Base-by-base conservation (phyloP, 2,113 vertebrate species). In the Danionella cerebrum region DNA sequence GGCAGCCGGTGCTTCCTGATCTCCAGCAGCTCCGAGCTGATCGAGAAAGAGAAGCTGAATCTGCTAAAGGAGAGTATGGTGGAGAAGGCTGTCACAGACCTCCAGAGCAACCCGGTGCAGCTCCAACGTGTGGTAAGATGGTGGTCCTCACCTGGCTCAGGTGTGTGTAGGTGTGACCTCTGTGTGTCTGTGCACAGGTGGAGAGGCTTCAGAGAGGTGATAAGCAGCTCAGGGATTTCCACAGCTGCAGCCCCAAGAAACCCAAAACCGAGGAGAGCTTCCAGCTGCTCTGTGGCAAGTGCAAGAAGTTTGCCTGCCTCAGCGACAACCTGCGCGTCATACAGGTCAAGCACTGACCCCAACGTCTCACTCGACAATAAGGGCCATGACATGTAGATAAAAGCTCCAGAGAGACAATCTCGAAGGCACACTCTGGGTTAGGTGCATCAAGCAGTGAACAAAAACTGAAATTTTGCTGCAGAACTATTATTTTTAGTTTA, bases 1-100 rank as follows among this genome's bases (percentile, higher is more conserved):
- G 72, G 59, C 31, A 83, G 81, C 45, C 73, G 31, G 51, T 83
- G 81, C 71, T 73, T 76, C 38, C 68, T 83, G 42, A 50, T 83
- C 29, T 77, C 81, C 58, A 76, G 67, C 35, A 62, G 42, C 18
- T 65, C 65, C 54, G 81, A 78, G 5, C 48, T 65, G 4, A 71
- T 76, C 22, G 62, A 76, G 3, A 83, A 79, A 55, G 81, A 83
- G 44, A 65, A 6, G 27, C 11, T 67, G 29, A 79, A 83, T 53
- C 63, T 76, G 60, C 1, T 24, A 2, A 75, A 72, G 16, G 79
- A 83, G 66, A 29, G 69, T 6, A 53, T 81, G 10, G 72, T 83
- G 63, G 71, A 81, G 13, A 14, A 6, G 7, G 81, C 81, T 14
- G 45, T 83, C 10, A 21, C 7, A 4, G 6, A 7, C 1, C 66